Evolutionary conservation across 2,888 invertebrate genomes (phyloP).

Genomic region (Oscheius sp.): DNA sequence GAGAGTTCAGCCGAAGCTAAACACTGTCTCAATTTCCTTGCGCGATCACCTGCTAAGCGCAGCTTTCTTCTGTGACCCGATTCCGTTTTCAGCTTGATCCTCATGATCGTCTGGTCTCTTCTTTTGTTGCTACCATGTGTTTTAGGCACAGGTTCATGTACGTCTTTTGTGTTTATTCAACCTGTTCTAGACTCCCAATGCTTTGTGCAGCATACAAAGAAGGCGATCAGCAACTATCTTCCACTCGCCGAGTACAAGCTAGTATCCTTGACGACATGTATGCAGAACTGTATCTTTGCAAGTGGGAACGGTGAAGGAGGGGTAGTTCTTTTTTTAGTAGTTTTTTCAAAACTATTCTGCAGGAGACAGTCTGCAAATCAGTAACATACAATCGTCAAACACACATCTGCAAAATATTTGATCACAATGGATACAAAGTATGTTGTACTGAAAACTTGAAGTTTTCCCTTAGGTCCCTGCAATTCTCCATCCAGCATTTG

Average conservation of each 20-base stretch:
- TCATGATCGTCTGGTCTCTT: too few relatives aligned
- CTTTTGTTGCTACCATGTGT: not conserved
- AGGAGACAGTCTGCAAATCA: conserved; percentile 62
- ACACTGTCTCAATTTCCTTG: conserved; percentile 29
- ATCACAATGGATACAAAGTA: conserved; percentile 66
- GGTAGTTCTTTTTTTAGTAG: conserved; percentile 21
- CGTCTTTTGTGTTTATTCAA: conserved; percentile 24
- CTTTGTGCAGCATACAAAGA: conserved; percentile 38
- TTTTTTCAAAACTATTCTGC: conserved; percentile 5
- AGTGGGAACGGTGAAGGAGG: conserved; percentile 50
- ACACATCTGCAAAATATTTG: conserved; percentile 68
- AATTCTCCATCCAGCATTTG: conserved; percentile 68
- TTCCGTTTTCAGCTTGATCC: conserved; percentile 8
- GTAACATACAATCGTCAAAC: conserved; percentile 66
- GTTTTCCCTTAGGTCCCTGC: conserved; percentile 57
- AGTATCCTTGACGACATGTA: conserved; percentile 63
- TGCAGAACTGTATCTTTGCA: conserved; percentile 58
- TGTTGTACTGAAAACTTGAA: not conserved
- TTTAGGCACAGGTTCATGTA: conserved; percentile 33
- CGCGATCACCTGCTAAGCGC: conserved; percentile 26
- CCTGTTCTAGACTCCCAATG: conserved; percentile 10
- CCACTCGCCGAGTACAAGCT: conserved; percentile 66
- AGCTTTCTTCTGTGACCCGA: conserved; percentile 25
- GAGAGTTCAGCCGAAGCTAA: conserved; percentile 25
- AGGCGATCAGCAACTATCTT: conserved; percentile 67